Percentiles rank a stretch among this genome's conserved stretches.
phyloP scores from a whole-genome alignment of 2,113 vertebrate genomes.

The Chamaetylas fuelleborni region DNA sequence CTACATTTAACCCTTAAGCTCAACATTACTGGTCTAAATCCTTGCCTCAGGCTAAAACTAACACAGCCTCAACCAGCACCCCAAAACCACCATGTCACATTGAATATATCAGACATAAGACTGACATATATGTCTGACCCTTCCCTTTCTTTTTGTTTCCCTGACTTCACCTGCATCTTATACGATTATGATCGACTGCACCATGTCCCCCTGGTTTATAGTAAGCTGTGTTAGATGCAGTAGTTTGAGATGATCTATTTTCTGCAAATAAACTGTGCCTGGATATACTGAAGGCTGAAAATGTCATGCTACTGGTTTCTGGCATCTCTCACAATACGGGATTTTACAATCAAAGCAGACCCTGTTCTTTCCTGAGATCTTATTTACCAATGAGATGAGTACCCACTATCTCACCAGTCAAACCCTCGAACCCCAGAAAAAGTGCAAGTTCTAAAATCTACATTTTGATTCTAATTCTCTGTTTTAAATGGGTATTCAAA shows the following conservation, averaged over 20 bases:
- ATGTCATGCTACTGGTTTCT: background rate
- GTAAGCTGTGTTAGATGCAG: background rate
- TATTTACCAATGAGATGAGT: background rate
- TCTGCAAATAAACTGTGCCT: background rate
- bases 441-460: background rate
- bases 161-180: background rate
- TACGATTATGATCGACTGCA: background rate
- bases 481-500: background rate
- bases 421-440: background rate
- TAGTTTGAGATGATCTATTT: background rate
- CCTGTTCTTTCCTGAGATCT: background rate
- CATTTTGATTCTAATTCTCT: background rate
- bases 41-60: background rate
- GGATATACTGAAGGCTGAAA: background rate
- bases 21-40: background rate
- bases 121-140: background rate
- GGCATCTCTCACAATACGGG: background rate
- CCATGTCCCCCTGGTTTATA: background rate
- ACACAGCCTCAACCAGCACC: background rate
- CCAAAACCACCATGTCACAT: background rate
- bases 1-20: background rate
- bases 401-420: background rate
- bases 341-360: background rate
- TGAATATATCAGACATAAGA: background rate
- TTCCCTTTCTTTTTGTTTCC: background rate